Percentiles rank a stretch among this genome's conserved stretches.
These are phyloP conservation scores for Pygocentrus nattereri DNA, from an alignment of 2,797 vertebrate species.

Conservation along the genomic window DNA sequence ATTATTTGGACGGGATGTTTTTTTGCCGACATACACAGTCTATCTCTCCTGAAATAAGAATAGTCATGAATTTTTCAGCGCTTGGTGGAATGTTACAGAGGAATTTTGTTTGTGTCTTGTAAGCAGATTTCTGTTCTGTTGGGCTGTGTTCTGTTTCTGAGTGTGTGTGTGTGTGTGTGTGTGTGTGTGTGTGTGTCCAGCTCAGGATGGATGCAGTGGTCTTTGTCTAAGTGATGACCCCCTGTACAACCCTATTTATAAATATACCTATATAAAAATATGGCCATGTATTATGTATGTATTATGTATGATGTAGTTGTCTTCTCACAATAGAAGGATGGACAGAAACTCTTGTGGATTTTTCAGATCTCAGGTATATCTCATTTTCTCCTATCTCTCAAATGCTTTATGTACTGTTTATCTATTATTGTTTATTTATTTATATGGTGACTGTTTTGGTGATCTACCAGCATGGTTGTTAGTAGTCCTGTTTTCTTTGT, in stretches of 20 bases:
- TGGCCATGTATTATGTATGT: too few species aligned
- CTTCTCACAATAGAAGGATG: too few species aligned
- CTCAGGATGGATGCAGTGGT: neutral
- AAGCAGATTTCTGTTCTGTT: constrained; percentile 35
- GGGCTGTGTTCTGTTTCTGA: neutral
- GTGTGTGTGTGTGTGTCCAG: neutral
- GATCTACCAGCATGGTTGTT: too few species aligned
- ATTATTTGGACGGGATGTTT: neutral
- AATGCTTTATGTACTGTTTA: too few species aligned
- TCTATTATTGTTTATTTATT: too few species aligned
- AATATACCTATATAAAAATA: too few species aligned
- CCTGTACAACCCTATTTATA: neutral
- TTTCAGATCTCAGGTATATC: too few species aligned
- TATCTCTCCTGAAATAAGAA: constrained; percentile 21
- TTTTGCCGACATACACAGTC: neutral
- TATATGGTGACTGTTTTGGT: too few species aligned
- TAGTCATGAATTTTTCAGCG: constrained; percentile 28
- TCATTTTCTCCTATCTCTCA: too few species aligned
- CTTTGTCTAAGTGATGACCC: constrained; percentile 19
- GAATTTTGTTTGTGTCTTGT: constrained; percentile 26
- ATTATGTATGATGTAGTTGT: too few species aligned
- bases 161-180: neutral
- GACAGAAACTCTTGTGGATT: too few species aligned
- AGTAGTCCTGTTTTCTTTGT: too few species aligned
- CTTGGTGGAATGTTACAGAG: constrained; percentile 1